Conservation (phyloP, 2,888 invertebrate species). For the Platycheirus albimanus region DNA sequence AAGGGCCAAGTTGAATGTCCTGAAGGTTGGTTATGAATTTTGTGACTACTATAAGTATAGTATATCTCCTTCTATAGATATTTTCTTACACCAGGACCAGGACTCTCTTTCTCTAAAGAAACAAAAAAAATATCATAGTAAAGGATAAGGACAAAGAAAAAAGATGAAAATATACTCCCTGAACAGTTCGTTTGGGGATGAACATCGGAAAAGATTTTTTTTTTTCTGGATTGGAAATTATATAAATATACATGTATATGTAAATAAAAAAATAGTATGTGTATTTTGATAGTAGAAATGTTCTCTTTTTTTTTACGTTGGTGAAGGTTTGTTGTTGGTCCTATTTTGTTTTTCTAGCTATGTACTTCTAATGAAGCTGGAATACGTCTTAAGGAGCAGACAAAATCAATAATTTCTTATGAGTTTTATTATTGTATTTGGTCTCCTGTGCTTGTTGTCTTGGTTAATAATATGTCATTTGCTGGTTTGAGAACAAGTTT, state of each 20-base stretch:
- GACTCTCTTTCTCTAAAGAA: constrained; percentile 27
- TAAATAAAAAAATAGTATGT: not conserved
- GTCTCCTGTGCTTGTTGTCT: not conserved
- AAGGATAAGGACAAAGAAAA: constrained; percentile 46
- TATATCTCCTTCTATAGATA: not conserved
- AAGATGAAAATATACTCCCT: constrained; percentile 50
- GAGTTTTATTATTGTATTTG: not conserved
- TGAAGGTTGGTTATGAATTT: constrained; percentile 67
- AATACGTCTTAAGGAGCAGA: constrained; percentile 43
- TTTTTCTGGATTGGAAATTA: constrained; percentile 54
- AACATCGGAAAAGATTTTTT: constrained; percentile 37
- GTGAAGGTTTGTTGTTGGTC: not conserved
- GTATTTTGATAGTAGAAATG: constrained; percentile 23
- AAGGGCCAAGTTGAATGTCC: constrained; percentile 71
- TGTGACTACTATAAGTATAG: constrained; percentile 40
- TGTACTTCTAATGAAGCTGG: constrained; percentile 12
- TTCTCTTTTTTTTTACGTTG: constrained; percentile 6
- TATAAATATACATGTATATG: not conserved
- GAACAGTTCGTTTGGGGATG: constrained; percentile 49
- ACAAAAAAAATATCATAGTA: constrained; percentile 12
- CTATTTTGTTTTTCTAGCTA: not conserved
- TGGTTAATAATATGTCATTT: too few species aligned
- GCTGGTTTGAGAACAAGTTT: too few species aligned
- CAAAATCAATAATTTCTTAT: constrained; percentile 61
- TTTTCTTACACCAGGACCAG: constrained; percentile 44